phyloP scores from a whole-genome alignment of 2,888 invertebrate genomes.

The Andrena haemorrhoa region DNA sequence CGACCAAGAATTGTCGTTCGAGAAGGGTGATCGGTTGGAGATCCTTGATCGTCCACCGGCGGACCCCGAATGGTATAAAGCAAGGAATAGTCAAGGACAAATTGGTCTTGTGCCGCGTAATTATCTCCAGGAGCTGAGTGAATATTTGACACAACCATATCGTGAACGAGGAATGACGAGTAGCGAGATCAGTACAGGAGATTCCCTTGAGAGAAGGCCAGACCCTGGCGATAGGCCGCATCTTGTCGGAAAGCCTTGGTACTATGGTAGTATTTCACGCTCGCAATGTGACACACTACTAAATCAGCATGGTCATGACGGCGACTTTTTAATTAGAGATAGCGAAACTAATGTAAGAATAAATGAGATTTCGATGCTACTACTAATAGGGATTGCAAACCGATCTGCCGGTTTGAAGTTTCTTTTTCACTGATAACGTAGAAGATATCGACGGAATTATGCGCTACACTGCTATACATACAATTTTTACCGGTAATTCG shows the following conservation, averaged over 20 bases:
- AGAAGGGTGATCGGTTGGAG: constrained; percentile 98
- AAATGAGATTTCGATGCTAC: not conserved
- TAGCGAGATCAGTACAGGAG: constrained; percentile 82
- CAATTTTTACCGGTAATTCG: no score
- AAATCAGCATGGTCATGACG: constrained; percentile 97
- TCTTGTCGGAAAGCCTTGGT: constrained; percentile 96
- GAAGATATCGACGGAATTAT: no score
- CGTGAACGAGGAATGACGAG: constrained; percentile 86
- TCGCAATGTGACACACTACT: constrained; percentile 98
- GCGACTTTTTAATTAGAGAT: constrained; percentile 99
- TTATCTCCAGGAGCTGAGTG: constrained; percentile 96
- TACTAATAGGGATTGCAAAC: no score
- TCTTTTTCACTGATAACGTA: no score
- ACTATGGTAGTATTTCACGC: constrained; percentile 97
- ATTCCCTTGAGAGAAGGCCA: constrained; percentile 86
- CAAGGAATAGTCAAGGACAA: constrained; percentile 96
- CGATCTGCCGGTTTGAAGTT: no score
- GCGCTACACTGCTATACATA: no score
- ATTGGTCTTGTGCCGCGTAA: constrained; percentile 98
- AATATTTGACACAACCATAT: constrained; percentile 94
- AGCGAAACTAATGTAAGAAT: constrained; percentile 99
- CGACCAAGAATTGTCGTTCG: constrained; percentile 98
- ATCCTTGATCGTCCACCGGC: constrained; percentile 98
- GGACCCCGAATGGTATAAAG: constrained; percentile 99
- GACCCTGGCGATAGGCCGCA: constrained; percentile 88